Conservation (phyloP, 2,113 vertebrate genomes). For the Andinoacara biseriatus region DNA sequence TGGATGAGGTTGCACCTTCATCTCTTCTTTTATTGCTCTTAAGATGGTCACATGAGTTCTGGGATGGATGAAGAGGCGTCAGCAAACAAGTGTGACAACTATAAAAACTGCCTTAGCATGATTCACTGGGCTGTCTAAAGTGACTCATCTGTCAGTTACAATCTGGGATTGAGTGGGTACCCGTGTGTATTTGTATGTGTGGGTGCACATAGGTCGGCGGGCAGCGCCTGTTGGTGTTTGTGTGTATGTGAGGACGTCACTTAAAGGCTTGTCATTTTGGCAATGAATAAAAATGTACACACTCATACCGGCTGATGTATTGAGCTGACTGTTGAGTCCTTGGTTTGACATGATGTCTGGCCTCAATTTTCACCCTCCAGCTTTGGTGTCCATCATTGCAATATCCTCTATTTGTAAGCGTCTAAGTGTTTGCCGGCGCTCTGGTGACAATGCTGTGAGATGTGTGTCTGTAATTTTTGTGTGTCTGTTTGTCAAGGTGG, state of each 20-base stretch:
- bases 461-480: slow-evolving; percentile 35
- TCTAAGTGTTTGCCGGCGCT: slow-evolving; percentile 26
- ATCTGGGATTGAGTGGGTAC: slow-evolving; percentile 23
- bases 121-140: slow-evolving; percentile 15
- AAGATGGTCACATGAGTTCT: slow-evolving; percentile 8
- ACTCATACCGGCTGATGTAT: slow-evolving; percentile 50
- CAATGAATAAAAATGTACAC: slow-evolving; percentile 1
- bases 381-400: slow-evolving; percentile 56
- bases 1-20: slow-evolving; percentile 33
- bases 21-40: slow-evolving; percentile 27
- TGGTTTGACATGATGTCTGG: slow-evolving; percentile 52
- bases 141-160: slow-evolving; percentile 43
- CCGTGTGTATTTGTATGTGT: slow-evolving; percentile 13
- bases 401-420: slow-evolving; percentile 29
- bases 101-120: slow-evolving; percentile 4
- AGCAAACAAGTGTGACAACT: slow-evolving; percentile 53
- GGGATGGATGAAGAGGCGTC: slow-evolving; percentile 46
- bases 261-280: slow-evolving; percentile 22
- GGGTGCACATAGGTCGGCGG: background rate
- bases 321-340: slow-evolving; percentile 55
- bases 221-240: background rate
- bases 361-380: slow-evolving; percentile 71
- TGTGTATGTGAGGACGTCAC: background rate
- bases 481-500: slow-evolving; percentile 48
- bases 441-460: background rate